phyloP scores from a whole-genome alignment of 2,797 vertebrate species.

The Helarctos malayanus region DNA sequence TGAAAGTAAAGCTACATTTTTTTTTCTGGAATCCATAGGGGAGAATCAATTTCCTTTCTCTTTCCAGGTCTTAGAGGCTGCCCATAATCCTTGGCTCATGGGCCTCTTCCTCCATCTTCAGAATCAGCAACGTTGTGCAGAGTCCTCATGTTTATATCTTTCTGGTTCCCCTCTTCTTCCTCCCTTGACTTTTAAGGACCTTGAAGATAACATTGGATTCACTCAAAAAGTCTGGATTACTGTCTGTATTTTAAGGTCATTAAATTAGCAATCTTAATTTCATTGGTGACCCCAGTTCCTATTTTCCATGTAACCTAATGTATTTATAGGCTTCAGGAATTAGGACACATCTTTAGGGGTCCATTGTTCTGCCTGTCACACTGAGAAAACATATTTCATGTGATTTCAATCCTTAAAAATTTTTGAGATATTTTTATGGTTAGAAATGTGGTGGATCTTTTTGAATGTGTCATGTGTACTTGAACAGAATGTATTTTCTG shows the following conservation, averaged over 20 bases:
- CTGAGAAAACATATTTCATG: not conserved
- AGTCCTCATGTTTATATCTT: not conserved
- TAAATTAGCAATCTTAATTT: not conserved
- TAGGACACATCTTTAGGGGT: not conserved
- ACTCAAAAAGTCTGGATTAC: not conserved
- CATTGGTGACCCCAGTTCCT: not conserved
- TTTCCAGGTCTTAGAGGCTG: not conserved
- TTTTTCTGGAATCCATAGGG: not conserved
- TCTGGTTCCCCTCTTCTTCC: not conserved
- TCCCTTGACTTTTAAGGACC: not conserved
- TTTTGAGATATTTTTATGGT: not conserved
- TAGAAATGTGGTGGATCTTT: not conserved
- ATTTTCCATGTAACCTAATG: not conserved
- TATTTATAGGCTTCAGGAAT: not conserved
- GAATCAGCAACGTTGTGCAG: not conserved
- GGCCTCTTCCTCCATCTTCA: not conserved
- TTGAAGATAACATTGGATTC: not conserved
- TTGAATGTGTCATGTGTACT: not conserved
- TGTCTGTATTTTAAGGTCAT: not conserved
- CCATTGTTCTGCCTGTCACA: not conserved
- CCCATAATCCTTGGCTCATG: not conserved
- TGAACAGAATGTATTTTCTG: constrained; percentile 13
- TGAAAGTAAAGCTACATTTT: not conserved
- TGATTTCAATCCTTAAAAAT: not conserved
- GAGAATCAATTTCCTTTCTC: not conserved